Percentiles rank a stretch among this genome's conserved stretches.
phyloP scores from a whole-genome alignment of 1,140 invertebrate species.

The Helicorthomorpha holstii region DNA sequence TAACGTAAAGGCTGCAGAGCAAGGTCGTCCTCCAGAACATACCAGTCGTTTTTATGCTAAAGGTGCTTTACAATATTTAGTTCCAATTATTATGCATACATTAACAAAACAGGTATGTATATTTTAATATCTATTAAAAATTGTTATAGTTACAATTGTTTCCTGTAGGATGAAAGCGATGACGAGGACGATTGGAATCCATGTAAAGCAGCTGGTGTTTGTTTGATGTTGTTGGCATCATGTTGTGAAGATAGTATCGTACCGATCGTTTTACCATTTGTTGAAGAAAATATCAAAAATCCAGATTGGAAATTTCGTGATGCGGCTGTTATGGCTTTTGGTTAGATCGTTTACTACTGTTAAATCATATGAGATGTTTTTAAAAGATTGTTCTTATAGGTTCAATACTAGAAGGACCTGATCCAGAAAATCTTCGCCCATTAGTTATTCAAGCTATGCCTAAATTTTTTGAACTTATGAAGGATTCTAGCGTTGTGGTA shows the following conservation, averaged over 20 bases:
- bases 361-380: not conserved
- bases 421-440: conserved; percentile 67
- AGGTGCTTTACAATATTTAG: conserved; percentile 85
- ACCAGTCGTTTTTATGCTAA: conserved; percentile 83
- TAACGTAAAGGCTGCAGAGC: conserved; percentile 49
- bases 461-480: conserved; percentile 83
- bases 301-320: conserved; percentile 89
- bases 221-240: conserved; percentile 89
- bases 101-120: conserved; percentile 66
- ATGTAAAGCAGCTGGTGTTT: conserved; percentile 97
- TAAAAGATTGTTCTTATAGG: conserved; percentile 24
- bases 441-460: conserved; percentile 92
- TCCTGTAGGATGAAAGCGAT: conserved; percentile 37
- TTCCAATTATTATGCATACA: conserved; percentile 84
- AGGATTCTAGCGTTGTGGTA: conserved; percentile 80
- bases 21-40: conserved; percentile 72
- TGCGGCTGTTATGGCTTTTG: conserved; percentile 97
- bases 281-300: conserved; percentile 84
- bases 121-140: not conserved
- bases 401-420: conserved; percentile 87
- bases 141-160: not conserved
- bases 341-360: conserved; percentile 24
- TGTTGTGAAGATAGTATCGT: conserved; percentile 97
- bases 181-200: conserved; percentile 99
- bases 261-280: conserved; percentile 90